Evolutionary conservation across 2,113 vertebrate genomes (phyloP).

Genomic region (Ivindomyrus marchei): DNA sequence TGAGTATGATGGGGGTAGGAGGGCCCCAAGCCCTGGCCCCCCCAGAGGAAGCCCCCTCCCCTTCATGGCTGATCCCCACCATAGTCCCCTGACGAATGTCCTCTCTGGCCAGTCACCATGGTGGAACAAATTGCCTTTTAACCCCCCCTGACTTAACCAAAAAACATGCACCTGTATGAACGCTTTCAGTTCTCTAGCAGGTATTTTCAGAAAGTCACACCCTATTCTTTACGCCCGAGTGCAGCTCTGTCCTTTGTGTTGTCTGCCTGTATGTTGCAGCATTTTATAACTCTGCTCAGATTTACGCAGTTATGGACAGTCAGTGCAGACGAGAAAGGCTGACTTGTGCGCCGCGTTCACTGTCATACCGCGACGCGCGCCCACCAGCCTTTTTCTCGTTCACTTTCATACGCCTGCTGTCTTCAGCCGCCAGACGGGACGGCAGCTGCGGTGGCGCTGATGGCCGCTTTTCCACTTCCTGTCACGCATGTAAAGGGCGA

Average conservation of each 20-base stretch:
- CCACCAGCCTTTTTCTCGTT: neutral
- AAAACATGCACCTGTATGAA: slow-evolving; percentile 1
- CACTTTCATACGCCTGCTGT: neutral
- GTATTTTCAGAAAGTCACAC: neutral
- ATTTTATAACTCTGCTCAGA: neutral
- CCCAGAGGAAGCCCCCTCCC: slow-evolving; percentile 1
- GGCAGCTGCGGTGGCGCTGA: neutral
- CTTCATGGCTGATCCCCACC: neutral
- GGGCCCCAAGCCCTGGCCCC: neutral
- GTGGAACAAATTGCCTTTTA: neutral
- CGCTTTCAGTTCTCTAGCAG: neutral
- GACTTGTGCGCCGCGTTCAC: neutral
- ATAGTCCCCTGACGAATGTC: neutral
- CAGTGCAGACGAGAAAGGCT: neutral
- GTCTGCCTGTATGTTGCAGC: neutral
- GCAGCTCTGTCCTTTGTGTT: neutral
- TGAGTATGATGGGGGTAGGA: neutral
- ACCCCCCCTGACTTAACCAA: too few relatives aligned
- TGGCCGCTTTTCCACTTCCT: neutral
- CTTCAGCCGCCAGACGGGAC: neutral
- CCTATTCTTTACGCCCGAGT: neutral
- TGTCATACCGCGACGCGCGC: neutral
- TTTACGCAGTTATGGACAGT: neutral
- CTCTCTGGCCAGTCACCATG: neutral
- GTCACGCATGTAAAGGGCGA: neutral